phyloP scores from a whole-genome alignment of 2,888 invertebrate genomes.

The Erannis defoliaria region DNA sequence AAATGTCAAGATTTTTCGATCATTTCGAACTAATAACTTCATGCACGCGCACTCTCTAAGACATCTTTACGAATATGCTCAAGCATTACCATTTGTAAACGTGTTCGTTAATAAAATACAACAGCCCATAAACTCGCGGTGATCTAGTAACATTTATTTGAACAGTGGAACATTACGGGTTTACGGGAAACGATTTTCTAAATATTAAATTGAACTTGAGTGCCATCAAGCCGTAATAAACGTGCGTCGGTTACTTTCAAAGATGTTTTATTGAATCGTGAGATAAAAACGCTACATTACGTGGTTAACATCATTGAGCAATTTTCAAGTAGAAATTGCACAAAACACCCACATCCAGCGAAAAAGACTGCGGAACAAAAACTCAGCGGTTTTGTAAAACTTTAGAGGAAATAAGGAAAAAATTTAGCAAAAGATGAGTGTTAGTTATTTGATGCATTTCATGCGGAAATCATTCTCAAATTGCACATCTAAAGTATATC shows the following conservation, averaged over 20 bases:
- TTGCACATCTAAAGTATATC: slow-evolving; percentile 74
- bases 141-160: slow-evolving; percentile 32
- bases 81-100: slow-evolving; percentile 40
- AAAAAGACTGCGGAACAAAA: slow-evolving; percentile 59
- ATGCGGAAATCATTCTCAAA: slow-evolving; percentile 85
- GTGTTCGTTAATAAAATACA: slow-evolving; percentile 32
- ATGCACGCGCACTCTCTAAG: slow-evolving; percentile 36
- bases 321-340: slow-evolving; percentile 55
- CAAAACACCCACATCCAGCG: slow-evolving; percentile 39
- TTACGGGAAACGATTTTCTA: slow-evolving; percentile 29
- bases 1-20: neutral
- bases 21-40: slow-evolving; percentile 21
- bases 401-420: slow-evolving; percentile 65
- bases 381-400: slow-evolving; percentile 23
- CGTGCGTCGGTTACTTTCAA: slow-evolving; percentile 52
- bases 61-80: slow-evolving; percentile 56
- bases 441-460: slow-evolving; percentile 75
- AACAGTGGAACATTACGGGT: slow-evolving; percentile 21
- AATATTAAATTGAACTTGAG: slow-evolving; percentile 40
- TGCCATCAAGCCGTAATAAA: slow-evolving; percentile 45
- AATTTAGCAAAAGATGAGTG: slow-evolving; percentile 68
- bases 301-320: slow-evolving; percentile 58
- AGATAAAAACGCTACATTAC: slow-evolving; percentile 57
- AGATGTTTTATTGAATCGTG: slow-evolving; percentile 51
- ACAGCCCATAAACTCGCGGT: slow-evolving; percentile 27